A percentile compares a stretch with the other conserved stretches of the same genome.
Conservation (phyloP, 2,113 vertebrate genomes). For the Salvelinus sp. region DNA sequence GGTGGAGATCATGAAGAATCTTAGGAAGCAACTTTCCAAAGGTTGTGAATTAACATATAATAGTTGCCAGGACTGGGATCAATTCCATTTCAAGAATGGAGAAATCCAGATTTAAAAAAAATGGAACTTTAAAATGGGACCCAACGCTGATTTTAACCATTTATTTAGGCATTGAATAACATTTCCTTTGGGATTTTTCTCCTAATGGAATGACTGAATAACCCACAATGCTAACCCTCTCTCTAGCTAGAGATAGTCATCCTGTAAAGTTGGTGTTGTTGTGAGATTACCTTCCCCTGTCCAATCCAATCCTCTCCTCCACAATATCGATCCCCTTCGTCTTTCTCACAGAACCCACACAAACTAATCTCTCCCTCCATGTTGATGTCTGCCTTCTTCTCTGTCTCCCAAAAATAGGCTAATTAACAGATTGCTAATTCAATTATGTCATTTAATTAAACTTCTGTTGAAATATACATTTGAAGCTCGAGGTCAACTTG, state of each 20-base stretch:
- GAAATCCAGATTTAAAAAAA: neutral
- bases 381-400: neutral
- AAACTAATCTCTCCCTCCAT: neutral
- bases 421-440: neutral
- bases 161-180: neutral
- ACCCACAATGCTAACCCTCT: neutral
- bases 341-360: neutral
- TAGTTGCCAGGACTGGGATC: neutral
- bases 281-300: neutral
- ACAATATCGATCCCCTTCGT: neutral
- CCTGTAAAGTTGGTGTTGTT: neutral
- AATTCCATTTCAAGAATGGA: too few species aligned
- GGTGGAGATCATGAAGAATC: neutral
- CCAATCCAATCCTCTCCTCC: neutral
- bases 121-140: neutral
- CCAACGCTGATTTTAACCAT: neutral
- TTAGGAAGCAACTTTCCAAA: neutral
- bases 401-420: neutral
- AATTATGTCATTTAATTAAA: neutral
- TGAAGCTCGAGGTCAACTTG: neutral
- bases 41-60: neutral
- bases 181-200: neutral
- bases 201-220: neutral
- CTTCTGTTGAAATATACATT: neutral
- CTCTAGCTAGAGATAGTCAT: neutral